phyloP scores from a whole-genome alignment of 2,888 invertebrate genomes.

The Argyra leucocephala region DNA sequence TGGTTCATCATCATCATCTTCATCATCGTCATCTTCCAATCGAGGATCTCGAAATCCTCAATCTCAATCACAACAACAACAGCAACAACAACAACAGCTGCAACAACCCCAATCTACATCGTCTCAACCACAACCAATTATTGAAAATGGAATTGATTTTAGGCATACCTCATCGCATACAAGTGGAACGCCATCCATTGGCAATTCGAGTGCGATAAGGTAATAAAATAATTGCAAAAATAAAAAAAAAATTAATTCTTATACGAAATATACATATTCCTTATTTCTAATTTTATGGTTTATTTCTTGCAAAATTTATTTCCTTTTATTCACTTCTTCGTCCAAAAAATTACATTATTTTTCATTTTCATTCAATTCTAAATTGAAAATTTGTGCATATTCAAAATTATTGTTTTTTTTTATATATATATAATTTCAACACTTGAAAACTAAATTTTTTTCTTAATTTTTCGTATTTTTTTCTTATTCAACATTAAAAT shows the following conservation, averaged over 20 bases:
- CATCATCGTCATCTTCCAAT: constrained; percentile 13
- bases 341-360: not conserved
- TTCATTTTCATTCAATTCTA: not conserved
- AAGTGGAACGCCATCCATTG: constrained; percentile 20
- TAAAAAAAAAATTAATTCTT: constrained; percentile 11
- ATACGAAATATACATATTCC: constrained; percentile 16
- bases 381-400: too few species aligned
- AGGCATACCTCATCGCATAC: constrained; percentile 27
- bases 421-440: too few species aligned
- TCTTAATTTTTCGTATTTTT: too few species aligned
- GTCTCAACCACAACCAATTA: constrained; percentile 18
- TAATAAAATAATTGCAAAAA: constrained; percentile 17
- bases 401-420: too few species aligned
- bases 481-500: too few species aligned
- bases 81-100: constrained; percentile 28
- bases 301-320: not conserved
- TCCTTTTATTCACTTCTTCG: not conserved
- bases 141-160: constrained; percentile 37
- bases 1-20: constrained; percentile 23
- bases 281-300: not conserved
- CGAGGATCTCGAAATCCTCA: constrained; percentile 12
- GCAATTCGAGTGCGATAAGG: constrained; percentile 23
- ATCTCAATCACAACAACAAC: constrained; percentile 25
- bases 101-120: constrained; percentile 29
- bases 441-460: too few species aligned